Percentiles rank a stretch among this genome's conserved stretches.
Conservation (phyloP, 1,140 invertebrate species). For the Parapsyche elsis region DNA sequence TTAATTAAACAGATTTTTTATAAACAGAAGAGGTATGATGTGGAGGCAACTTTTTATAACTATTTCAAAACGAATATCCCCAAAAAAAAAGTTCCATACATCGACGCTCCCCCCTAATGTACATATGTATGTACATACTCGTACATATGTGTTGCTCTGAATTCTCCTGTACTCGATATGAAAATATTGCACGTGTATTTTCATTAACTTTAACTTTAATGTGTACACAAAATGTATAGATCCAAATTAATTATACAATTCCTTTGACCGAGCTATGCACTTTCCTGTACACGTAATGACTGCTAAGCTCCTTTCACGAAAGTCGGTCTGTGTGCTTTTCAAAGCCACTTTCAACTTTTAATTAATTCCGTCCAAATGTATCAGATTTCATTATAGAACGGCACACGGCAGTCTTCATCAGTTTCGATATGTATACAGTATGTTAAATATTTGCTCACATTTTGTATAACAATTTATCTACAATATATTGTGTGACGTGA, state of each 20-base stretch:
- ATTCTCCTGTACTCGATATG: too few species aligned
- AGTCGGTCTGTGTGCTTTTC: constrained; percentile 41
- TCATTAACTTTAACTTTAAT: too few species aligned
- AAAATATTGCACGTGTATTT: too few species aligned
- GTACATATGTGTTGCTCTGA: too few species aligned
- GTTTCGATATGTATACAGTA: neutral
- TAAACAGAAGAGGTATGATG: too few species aligned
- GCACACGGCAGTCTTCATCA: neutral
- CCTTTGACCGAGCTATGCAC: constrained; percentile 19
- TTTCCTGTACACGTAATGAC: constrained; percentile 1
- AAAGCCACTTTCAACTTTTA: constrained; percentile 54
- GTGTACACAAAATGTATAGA: neutral
- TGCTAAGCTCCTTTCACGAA: constrained; percentile 41
- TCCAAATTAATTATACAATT: constrained; percentile 34
- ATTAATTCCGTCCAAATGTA: constrained; percentile 53
- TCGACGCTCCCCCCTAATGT: too few species aligned
- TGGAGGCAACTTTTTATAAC: too few species aligned
- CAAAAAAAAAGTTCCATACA: too few species aligned
- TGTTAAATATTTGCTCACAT: neutral
- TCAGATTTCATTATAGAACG: constrained; percentile 50
- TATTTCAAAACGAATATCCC: too few species aligned
- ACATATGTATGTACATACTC: too few species aligned
- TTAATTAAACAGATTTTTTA: too few species aligned
- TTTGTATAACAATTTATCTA: neutral
- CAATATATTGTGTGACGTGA: too few species aligned